phyloP scores from a whole-genome alignment of 1,140 invertebrate genomes.

The Eciton burchellii region DNA sequence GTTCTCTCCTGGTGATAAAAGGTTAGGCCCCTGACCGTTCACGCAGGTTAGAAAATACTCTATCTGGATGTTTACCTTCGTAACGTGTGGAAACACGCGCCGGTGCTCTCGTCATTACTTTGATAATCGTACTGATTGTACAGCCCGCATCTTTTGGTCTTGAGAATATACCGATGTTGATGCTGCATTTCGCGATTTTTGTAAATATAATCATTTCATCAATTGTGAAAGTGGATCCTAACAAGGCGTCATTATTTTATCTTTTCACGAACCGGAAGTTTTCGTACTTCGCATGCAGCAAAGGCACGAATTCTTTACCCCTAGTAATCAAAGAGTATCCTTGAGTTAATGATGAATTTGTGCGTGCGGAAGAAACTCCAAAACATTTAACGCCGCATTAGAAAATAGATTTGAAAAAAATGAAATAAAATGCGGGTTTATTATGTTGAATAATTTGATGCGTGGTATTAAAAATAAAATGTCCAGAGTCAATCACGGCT shows the following conservation, averaged over 20 bases:
- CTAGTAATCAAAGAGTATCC: too few species aligned
- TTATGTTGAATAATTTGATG: background rate
- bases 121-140: background rate
- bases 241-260: conserved; percentile 1
- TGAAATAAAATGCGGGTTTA: background rate
- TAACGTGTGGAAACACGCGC: background rate
- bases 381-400: background rate
- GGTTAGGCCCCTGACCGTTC: conserved; percentile 44
- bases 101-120: background rate
- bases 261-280: background rate
- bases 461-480: background rate
- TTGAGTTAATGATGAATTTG: too few species aligned
- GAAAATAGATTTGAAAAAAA: background rate
- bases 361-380: too few species aligned
- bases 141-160: background rate
- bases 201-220: background rate
- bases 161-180: background rate
- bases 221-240: background rate
- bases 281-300: background rate
- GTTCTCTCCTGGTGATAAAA: background rate
- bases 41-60: conserved; percentile 7
- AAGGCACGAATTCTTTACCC: too few species aligned
- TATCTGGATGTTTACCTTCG: background rate
- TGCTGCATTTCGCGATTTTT: conserved; percentile 4
- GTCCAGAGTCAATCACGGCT: background rate